phyloP scores from a whole-genome alignment of 2,888 invertebrate genomes.

The Plagiodera versicolora region DNA sequence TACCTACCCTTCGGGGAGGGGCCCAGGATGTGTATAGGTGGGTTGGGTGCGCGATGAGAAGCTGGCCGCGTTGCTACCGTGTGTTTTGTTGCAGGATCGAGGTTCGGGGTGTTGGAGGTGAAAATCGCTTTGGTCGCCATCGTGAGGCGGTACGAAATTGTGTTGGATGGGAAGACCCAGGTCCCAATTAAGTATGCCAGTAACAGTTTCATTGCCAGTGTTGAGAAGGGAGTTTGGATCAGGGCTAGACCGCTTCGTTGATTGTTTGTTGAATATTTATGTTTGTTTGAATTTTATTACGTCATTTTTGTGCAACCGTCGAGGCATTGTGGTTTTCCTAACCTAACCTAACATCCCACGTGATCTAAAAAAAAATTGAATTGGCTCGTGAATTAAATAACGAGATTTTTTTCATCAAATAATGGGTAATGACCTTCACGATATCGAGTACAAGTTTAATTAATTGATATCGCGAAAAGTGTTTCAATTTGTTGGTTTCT shows the following conservation, averaged over 20 bases:
- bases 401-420: too few relatives aligned
- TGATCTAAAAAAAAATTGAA: too few relatives aligned
- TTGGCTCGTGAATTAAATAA: too few relatives aligned
- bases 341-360: too few relatives aligned
- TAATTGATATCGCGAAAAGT: too few relatives aligned
- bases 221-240: slow-evolving; percentile 38
- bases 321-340: too few relatives aligned
- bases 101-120: slow-evolving; percentile 46
- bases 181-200: slow-evolving; percentile 35
- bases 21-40: slow-evolving; percentile 60
- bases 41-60: too few relatives aligned
- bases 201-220: slow-evolving; percentile 24
- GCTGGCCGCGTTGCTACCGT: too few relatives aligned
- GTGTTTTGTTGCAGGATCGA: slow-evolving; percentile 40
- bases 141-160: slow-evolving; percentile 38
- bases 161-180: slow-evolving; percentile 37
- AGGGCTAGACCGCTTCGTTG: slow-evolving; percentile 16
- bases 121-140: slow-evolving; percentile 42
- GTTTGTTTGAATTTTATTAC: background rate
- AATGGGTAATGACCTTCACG: too few relatives aligned
- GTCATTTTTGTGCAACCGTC: too few relatives aligned
- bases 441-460: too few relatives aligned
- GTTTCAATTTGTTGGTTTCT: too few relatives aligned
- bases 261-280: slow-evolving; percentile 45
- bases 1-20: slow-evolving; percentile 59